These are phyloP conservation scores for Parotocinclus haroldoi DNA, from an alignment of 2,797 vertebrate genomes.

Conservation along the genomic window DNA sequence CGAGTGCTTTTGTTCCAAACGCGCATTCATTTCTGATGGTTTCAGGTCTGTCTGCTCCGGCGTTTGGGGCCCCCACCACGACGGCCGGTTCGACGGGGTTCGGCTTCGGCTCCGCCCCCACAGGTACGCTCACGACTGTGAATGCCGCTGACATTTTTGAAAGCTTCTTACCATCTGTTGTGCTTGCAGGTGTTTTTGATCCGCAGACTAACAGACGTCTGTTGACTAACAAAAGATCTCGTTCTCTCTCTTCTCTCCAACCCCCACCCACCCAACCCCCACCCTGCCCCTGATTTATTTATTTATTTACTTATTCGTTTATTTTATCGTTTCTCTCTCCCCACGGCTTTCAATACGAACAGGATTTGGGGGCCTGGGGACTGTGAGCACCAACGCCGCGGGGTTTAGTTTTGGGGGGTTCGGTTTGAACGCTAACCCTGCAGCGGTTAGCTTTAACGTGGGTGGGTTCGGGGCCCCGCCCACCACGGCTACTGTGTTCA, in stretches of 20 bases:
- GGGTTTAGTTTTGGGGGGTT: conserved; percentile 99
- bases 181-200: neutral
- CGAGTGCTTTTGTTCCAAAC: too few relatives aligned
- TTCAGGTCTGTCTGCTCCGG: conserved; percentile 69
- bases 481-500: conserved; percentile 89
- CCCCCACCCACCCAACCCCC: too few relatives aligned
- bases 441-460: conserved; percentile 94
- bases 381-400: conserved; percentile 85
- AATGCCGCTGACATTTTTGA: neutral
- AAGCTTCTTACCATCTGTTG: too few relatives aligned
- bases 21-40: neutral
- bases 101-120: conserved; percentile 70
- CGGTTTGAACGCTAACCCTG: conserved; percentile 90
- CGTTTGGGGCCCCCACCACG: conserved; percentile 70
- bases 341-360: conserved; percentile 77
- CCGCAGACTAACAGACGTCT: neutral
- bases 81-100: conserved; percentile 73
- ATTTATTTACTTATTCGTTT: conserved; percentile 19
- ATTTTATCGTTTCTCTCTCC: conserved; percentile 25
- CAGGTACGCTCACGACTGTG: conserved; percentile 56
- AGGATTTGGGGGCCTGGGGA: conserved; percentile 98
- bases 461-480: conserved; percentile 91
- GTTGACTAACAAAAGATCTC: neutral
- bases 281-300: too few relatives aligned
- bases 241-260: conserved; percentile 1